A percentile compares a stretch with the other conserved stretches of the same genome.
These are phyloP conservation scores for Burhinus oedicnemus DNA, from an alignment of 2,113 vertebrate genomes.

Conservation along the genomic window DNA sequence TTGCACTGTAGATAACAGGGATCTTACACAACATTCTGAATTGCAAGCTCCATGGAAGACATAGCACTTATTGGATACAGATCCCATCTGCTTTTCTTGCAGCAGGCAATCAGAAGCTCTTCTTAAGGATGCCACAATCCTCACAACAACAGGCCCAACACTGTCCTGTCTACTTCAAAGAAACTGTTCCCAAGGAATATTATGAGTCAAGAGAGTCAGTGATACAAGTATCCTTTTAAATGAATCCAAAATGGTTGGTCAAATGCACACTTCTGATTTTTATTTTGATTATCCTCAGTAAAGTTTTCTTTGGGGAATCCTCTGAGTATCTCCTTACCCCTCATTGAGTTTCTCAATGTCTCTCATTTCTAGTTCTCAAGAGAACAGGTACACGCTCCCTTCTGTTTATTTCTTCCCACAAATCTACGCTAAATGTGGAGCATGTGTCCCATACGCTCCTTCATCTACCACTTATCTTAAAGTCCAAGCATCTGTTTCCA, in stretches of 20 bases:
- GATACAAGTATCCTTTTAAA: not conserved
- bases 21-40: accelerated
- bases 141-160: not conserved
- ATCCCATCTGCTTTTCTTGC: not conserved
- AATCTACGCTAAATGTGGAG: not conserved
- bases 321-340: not conserved
- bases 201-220: not conserved
- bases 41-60: not conserved
- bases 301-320: not conserved
- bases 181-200: not conserved
- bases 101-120: not conserved
- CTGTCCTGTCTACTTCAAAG: not conserved
- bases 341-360: not conserved
- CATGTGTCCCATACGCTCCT: not conserved
- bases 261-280: not conserved
- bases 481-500: not conserved
- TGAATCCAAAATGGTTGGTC: not conserved
- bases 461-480: not conserved
- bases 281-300: not conserved
- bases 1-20: not conserved
- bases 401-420: not conserved
- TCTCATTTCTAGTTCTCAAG: not conserved
- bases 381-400: not conserved
- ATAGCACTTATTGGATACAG: not conserved
- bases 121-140: not conserved